phyloP scores from a whole-genome alignment of 2,797 vertebrate species.

The Salmo trutta region DNA sequence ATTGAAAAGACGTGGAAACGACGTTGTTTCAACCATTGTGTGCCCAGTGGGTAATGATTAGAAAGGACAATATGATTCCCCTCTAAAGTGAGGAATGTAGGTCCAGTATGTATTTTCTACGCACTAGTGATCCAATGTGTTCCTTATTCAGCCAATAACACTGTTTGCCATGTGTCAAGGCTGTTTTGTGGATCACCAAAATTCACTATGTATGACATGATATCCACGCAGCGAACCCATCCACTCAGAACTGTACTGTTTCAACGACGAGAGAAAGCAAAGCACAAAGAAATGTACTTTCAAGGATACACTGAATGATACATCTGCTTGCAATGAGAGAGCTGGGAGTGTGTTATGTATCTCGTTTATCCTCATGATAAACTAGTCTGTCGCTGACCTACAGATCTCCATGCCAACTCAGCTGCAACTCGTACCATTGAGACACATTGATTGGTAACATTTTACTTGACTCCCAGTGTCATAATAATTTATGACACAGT shows the following conservation, averaged over 20 bases:
- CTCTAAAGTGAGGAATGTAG: background rate
- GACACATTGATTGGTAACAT: too few relatives aligned
- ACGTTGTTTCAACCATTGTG: too few relatives aligned
- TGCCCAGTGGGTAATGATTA: background rate
- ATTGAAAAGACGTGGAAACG: too few relatives aligned
- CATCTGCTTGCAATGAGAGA: constrained; percentile 36
- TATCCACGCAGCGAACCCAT: constrained; percentile 20
- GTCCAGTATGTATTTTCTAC: background rate
- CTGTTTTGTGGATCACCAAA: constrained; percentile 23
- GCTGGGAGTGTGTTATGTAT: constrained; percentile 41
- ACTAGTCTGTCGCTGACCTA: constrained; percentile 52
- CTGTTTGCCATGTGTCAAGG: background rate
- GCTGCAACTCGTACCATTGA: background rate
- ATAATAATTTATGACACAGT: too few relatives aligned
- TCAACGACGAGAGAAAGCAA: constrained; percentile 22
- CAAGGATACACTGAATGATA: constrained; percentile 23
- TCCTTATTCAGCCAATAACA: constrained; percentile 7
- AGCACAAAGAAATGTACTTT: constrained; percentile 22
- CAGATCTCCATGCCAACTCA: constrained; percentile 25
- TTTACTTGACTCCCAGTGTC: too few relatives aligned
- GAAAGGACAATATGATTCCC: background rate
- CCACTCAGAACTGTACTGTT: background rate
- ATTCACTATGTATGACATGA: constrained; percentile 14
- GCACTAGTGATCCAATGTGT: background rate
- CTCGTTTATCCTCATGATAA: constrained; percentile 65